Conservation (phyloP, 1,140 invertebrate genomes). For the Wasmannia auropunctata region DNA sequence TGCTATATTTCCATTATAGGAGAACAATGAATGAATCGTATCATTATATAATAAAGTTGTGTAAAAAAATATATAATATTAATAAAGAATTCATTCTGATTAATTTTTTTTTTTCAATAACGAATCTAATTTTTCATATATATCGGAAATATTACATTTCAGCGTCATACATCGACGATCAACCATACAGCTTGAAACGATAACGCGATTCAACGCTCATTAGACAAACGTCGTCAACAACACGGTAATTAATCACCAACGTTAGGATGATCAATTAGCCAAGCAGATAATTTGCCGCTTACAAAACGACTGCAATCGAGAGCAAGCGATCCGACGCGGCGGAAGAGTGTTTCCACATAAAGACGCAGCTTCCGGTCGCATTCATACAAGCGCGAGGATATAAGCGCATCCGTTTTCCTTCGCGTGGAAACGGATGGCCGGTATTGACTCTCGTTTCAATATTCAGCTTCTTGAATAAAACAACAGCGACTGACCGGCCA, state of each 20-base stretch:
- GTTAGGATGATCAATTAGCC: slow-evolving; percentile 67
- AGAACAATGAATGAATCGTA: not conserved
- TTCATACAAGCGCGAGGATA: slow-evolving; percentile 59
- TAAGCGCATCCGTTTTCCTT: slow-evolving; percentile 55
- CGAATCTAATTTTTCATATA: not conserved
- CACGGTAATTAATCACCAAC: slow-evolving; percentile 63
- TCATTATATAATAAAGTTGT: not conserved
- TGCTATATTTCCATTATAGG: not conserved
- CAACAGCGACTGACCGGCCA: slow-evolving; percentile 64
- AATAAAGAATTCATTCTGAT: not conserved
- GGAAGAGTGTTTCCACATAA: slow-evolving; percentile 31
- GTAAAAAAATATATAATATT: not conserved
- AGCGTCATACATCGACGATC: not conserved
- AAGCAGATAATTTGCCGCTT: slow-evolving; percentile 60
- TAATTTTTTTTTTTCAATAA: not conserved
- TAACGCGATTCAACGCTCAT: slow-evolving; percentile 35
- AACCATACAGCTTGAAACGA: not conserved
- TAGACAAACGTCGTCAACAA: slow-evolving; percentile 40
- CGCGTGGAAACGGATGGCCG: slow-evolving; percentile 59
- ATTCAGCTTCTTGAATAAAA: slow-evolving; percentile 76
- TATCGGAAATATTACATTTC: not conserved
- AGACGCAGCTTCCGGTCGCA: slow-evolving; percentile 37
- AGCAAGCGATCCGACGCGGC: not conserved
- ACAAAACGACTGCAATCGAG: slow-evolving; percentile 38
- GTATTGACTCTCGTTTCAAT: slow-evolving; percentile 73